These are phyloP conservation scores for Gobius niger DNA, from an alignment of 2,113 vertebrate species.

Conservation along the genomic window DNA sequence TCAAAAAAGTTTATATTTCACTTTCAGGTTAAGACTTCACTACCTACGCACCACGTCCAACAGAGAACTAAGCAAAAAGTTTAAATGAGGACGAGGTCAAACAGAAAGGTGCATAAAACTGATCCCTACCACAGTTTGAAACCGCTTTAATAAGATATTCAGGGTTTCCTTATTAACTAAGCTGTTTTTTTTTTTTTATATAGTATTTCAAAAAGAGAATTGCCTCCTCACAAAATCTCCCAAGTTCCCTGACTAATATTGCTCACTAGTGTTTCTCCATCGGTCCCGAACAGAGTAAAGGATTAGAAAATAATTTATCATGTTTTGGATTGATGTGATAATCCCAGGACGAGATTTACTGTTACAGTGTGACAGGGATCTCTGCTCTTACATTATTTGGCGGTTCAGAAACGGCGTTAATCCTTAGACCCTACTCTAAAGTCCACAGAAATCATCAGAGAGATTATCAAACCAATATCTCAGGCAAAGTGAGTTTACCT, in stretches of 20 bases:
- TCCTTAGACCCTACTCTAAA: slow-evolving; percentile 29
- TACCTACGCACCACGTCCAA: no score
- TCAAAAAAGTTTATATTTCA: no score
- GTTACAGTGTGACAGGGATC: not conserved
- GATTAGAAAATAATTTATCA: not conserved
- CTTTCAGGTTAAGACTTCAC: no score
- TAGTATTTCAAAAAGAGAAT: no score
- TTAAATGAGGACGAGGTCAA: no score
- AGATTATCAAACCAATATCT: slow-evolving; percentile 16
- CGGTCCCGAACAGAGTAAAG: not conserved
- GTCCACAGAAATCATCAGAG: slow-evolving; percentile 13
- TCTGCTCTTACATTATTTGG: not conserved
- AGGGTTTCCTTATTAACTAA: no score
- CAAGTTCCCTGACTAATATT: not conserved
- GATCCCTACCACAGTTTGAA: no score
- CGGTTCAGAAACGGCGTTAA: slow-evolving; percentile 9
- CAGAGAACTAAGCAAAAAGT: no score
- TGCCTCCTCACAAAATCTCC: no score
- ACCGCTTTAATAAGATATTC: no score
- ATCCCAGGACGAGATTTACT: not conserved
- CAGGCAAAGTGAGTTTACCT: not conserved
- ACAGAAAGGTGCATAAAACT: no score
- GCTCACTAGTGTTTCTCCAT: not conserved
- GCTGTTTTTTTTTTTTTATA: no score
- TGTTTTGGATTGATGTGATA: not conserved